Base-by-base conservation (phyloP, 2,797 vertebrate species). In the Premnoplex brunnescens region DNA sequence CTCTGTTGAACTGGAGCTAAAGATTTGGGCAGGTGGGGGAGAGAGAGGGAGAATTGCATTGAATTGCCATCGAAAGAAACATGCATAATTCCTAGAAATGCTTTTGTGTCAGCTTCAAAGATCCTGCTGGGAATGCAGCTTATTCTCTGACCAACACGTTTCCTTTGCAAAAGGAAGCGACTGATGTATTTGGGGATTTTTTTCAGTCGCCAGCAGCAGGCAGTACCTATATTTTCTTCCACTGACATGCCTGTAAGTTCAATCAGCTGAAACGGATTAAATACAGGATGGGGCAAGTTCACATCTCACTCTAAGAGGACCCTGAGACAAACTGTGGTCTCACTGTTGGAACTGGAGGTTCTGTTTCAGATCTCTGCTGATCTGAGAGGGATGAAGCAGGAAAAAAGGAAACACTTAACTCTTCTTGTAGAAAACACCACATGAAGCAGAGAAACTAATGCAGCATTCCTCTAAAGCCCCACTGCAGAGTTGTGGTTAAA, bases 71-170 rank as follows among this genome's bases (percentile, higher is more conserved):
- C 17, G 34, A 92, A 96, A 85, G 84, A 89, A 91, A 94, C 56
- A 36, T 41, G 91, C 91, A 86, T 96, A 95, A 92, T 93, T 94
- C 63, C 72, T 95, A 90, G 63, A 95, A 93, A 95, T 88, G 89
- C 89, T 95, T 46, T 96, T 85, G 91, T 96, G 91, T 96, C 74
- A 85, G 5, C 62, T 74, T 90, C 87, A 92, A 62, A 95, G 80
- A 82, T 93, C 80, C 56, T 87, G 62, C 91, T 90, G 80, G 81
- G 85, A 94, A 85, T 41, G 66, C 80, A 88, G 93, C 80, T 91
- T 67, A 60, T 86, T 73, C 80, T 94, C 74, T 68, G 30, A 59
- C 78, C 72, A 87, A 91, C 62, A 30, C 0, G 1, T 62, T 94
- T 93, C 41, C 46, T 93, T 89, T 85, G 89, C 73, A 89, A 80